These are phyloP conservation scores for Parthenolecanium corni DNA, from an alignment of 2,888 invertebrate genomes.

Conservation along the genomic window DNA sequence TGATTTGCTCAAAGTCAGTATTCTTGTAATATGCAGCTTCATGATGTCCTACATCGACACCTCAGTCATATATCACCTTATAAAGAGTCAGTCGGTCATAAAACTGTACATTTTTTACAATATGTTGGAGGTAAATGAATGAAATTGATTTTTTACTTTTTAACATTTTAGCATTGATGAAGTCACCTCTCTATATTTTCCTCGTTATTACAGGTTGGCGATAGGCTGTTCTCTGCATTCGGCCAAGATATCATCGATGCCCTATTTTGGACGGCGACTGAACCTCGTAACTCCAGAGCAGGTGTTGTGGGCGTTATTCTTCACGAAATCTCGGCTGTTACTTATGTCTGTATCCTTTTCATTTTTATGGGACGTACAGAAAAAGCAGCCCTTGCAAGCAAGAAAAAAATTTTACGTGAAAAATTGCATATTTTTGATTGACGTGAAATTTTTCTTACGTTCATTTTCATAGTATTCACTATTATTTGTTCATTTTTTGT, in stretches of 20 bases:
- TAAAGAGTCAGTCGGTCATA: slow-evolving; percentile 95
- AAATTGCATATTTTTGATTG: neutral
- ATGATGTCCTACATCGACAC: slow-evolving; percentile 89
- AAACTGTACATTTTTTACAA: slow-evolving; percentile 99
- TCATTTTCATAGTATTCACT: neutral
- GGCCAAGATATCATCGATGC: slow-evolving; percentile 98
- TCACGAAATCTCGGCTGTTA: slow-evolving; percentile 80
- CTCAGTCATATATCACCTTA: slow-evolving; percentile 93
- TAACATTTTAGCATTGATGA: slow-evolving; percentile 34
- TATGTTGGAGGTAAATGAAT: slow-evolving; percentile 78
- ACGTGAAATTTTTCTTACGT: neutral
- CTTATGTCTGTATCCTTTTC: slow-evolving; percentile 88
- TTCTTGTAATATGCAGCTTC: slow-evolving; percentile 68
- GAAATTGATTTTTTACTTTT: slow-evolving; percentile 9
- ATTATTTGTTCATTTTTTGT: too few relatives aligned
- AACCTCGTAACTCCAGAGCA: slow-evolving; percentile 69
- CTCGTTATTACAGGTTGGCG: slow-evolving; percentile 46
- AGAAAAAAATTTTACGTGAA: neutral
- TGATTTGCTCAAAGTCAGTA: slow-evolving; percentile 86
- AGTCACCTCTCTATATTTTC: neutral
- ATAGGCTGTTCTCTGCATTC: slow-evolving; percentile 87
- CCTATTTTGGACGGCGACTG: slow-evolving; percentile 96
- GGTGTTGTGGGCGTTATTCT: slow-evolving; percentile 78
- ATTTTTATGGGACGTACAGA: slow-evolving; percentile 14
- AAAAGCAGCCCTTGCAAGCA: slow-evolving; percentile 22